phyloP scores from a whole-genome alignment of 2,797 vertebrate genomes.

The Lepus oiostolus region DNA sequence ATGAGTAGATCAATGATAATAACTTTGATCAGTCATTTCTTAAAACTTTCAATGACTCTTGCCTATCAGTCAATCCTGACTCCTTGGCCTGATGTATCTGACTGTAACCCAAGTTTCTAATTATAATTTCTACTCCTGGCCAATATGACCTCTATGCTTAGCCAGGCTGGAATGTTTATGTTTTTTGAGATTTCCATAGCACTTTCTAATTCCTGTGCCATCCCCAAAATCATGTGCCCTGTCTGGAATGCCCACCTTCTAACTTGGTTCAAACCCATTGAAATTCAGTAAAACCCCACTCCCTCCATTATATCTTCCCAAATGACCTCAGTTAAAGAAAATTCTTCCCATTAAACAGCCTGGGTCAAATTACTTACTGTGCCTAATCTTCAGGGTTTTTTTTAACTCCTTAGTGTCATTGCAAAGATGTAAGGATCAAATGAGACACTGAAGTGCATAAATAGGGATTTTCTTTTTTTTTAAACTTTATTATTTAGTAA shows the following conservation, averaged over 20 bases:
- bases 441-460: not conserved
- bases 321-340: slow-evolving; percentile 10
- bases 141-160: not conserved
- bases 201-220: not conserved
- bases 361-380: not conserved
- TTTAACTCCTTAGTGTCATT: not conserved
- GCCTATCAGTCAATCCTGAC: not conserved
- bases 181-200: not conserved
- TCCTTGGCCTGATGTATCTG: not conserved
- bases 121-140: not conserved
- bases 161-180: not conserved
- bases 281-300: not conserved
- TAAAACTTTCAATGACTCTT: not conserved
- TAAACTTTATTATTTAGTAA: too few species aligned
- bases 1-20: not conserved
- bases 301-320: not conserved
- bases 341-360: not conserved
- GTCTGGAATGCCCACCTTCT: not conserved
- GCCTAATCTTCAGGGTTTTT: not conserved
- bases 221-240: not conserved
- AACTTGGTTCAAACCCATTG: not conserved
- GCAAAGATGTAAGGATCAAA: not conserved
- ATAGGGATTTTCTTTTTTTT: not conserved
- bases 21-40: slow-evolving; percentile 11
- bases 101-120: not conserved